Evolutionary conservation across 2,888 invertebrate genomes (phyloP).

Genomic region (Imbricaverruca yamaguchii): DNA sequence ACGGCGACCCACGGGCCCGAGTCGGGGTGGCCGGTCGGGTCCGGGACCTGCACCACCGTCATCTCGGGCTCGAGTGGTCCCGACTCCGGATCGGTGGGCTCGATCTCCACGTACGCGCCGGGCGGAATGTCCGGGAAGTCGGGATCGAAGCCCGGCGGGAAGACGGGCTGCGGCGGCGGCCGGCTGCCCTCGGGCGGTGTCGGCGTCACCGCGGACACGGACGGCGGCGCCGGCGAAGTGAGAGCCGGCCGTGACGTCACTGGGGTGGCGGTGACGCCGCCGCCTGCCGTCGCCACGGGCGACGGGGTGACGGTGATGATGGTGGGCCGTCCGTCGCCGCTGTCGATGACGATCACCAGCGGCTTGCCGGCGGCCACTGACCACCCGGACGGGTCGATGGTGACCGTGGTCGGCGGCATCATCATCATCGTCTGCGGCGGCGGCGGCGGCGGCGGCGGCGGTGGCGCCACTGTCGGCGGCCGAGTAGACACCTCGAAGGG

Average conservation of each 20-base stretch:
- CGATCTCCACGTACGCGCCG: not conserved
- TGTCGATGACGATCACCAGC: not conserved
- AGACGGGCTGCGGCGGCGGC: not conserved
- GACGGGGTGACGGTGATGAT: not conserved
- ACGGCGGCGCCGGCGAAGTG: not conserved
- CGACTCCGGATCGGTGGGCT: not conserved
- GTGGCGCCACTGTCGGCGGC: not conserved
- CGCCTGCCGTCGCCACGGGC: not conserved
- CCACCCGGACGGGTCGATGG: not conserved
- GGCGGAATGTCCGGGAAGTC: conserved; percentile 2
- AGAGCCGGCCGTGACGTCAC: not conserved
- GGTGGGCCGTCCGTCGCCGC: not conserved
- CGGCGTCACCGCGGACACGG: not conserved
- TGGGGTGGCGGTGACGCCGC: not conserved
- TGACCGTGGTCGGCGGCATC: not conserved
- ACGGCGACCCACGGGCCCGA: not conserved
- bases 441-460: not conserved
- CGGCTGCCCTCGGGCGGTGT: no score
- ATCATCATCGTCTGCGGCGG: not conserved
- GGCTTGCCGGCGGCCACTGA: not conserved
- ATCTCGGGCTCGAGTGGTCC: not conserved
- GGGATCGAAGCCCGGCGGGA: conserved; percentile 12
- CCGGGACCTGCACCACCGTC: not conserved
- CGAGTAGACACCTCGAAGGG: not conserved
- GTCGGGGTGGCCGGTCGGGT: not conserved